A percentile compares a stretch with the other conserved stretches of the same genome.
These are phyloP conservation scores for Catostylus mosaicus DNA, from an alignment of 30 jellyfish, hydroid and myxozoan genomes.

Conservation along the genomic window DNA sequence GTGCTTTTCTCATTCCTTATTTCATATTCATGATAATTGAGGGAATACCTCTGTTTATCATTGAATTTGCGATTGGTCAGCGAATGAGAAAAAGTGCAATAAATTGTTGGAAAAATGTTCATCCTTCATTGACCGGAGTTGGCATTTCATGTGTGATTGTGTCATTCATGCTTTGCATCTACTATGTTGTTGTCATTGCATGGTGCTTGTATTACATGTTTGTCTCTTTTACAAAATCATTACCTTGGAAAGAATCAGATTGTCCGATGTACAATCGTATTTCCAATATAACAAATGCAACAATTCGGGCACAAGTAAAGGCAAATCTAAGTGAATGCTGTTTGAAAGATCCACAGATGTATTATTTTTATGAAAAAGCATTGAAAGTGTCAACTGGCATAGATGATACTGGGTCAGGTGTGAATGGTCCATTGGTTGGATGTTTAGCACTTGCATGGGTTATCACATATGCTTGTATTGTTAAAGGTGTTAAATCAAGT, in stretches of 20 bases:
- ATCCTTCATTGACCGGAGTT: conserved; percentile 87
- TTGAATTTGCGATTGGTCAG: conserved; percentile 94
- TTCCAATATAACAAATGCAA: neutral
- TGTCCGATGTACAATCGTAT: conserved; percentile 58
- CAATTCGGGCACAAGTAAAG: neutral
- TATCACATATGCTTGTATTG: conserved; percentile 79
- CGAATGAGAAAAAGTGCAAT: conserved; percentile 84
- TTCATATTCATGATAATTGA: conserved; percentile 92
- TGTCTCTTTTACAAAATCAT: conserved; percentile 66
- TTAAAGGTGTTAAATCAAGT: conserved; percentile 91
- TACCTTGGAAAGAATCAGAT: conserved; percentile 76
- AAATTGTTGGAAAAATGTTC: conserved; percentile 82
- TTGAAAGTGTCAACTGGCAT: conserved; percentile 75
- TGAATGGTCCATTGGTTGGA: conserved; percentile 84
- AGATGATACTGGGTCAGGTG: conserved; percentile 75
- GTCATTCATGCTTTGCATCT: conserved; percentile 82
- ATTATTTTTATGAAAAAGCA: conserved; percentile 81
- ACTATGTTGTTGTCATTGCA: conserved; percentile 83
- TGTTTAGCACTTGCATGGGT: conserved; percentile 90
- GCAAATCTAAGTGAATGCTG: conserved; percentile 74
- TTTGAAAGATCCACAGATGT: conserved; percentile 75
- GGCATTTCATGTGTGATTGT: conserved; percentile 88
- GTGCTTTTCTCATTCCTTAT: conserved; percentile 91
- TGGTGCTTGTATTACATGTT: conserved; percentile 89
- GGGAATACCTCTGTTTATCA: conserved; percentile 90